phyloP scores from a whole-genome alignment of 1,140 invertebrate species.

The Dendrolimus punctatus region DNA sequence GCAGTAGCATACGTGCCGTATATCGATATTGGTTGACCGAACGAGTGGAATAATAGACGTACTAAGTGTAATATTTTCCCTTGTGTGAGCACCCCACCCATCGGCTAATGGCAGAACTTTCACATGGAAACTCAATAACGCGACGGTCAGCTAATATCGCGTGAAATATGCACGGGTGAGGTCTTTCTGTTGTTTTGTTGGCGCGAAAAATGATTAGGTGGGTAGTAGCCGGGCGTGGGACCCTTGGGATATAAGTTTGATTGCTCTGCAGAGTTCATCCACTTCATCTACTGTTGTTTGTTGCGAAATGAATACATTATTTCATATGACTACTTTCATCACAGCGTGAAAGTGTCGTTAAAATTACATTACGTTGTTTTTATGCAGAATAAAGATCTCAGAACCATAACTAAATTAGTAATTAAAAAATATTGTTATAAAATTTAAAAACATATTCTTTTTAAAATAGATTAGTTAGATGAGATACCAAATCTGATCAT shows the following conservation, averaged over 20 bases:
- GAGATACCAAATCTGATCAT: too few relatives aligned
- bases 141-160: constrained; percentile 46
- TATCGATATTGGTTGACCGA: background rate
- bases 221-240: constrained; percentile 37
- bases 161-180: constrained; percentile 59
- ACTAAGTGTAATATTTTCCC: constrained; percentile 14
- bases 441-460: too few relatives aligned
- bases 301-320: constrained; percentile 62
- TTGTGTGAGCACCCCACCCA: constrained; percentile 21
- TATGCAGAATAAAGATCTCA: too few relatives aligned
- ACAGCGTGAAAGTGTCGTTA: constrained; percentile 6
- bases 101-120: constrained; percentile 40
- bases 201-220: constrained; percentile 65
- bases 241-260: constrained; percentile 61
- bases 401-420: too few relatives aligned
- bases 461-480: too few relatives aligned
- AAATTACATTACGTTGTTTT: too few relatives aligned
- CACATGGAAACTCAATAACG: constrained; percentile 48
- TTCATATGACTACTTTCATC: constrained; percentile 41
- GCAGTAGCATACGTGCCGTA: too few relatives aligned
- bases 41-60: constrained; percentile 5
- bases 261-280: constrained; percentile 48
- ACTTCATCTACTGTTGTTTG: constrained; percentile 53
- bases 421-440: too few relatives aligned
- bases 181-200: constrained; percentile 52